phyloP scores from a whole-genome alignment of 1,140 invertebrate species.

The Drosophila fuyamai region DNA sequence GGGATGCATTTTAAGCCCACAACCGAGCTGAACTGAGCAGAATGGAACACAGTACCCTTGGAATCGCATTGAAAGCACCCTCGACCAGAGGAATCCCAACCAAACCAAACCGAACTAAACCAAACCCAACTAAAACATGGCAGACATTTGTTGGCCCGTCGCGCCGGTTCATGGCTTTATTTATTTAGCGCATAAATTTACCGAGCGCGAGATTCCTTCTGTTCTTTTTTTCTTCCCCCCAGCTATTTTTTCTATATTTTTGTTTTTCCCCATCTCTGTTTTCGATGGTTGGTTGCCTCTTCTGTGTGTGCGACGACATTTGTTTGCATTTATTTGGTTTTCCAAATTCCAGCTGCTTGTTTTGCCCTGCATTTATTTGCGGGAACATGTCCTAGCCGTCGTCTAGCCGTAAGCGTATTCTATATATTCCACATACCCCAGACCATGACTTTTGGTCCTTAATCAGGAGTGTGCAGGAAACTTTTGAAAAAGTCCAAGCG shows the following conservation, averaged over 20 bases:
- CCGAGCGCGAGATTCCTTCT: conserved; percentile 59
- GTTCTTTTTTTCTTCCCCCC: conserved; percentile 8
- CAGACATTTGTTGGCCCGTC: conserved; percentile 59
- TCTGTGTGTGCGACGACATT: conserved; percentile 60
- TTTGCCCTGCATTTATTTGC: conserved; percentile 27
- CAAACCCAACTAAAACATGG: conserved; percentile 35
- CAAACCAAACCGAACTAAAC: not conserved
- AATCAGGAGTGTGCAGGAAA: conserved; percentile 18
- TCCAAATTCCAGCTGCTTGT: conserved; percentile 45
- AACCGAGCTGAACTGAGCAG: conserved; percentile 16
- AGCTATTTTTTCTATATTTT: conserved; percentile 34
- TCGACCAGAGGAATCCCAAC: conserved; percentile 8
- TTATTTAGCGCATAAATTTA: conserved; percentile 82
- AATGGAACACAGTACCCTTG: conserved; percentile 14
- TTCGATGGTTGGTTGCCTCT: conserved; percentile 43
- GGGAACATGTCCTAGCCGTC: conserved; percentile 36
- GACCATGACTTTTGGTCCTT: conserved; percentile 11
- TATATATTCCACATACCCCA: conserved; percentile 1
- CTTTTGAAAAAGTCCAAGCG: not conserved
- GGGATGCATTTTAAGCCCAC: conserved; percentile 60
- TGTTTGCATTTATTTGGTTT: conserved; percentile 80
- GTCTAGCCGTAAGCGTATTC: conserved; percentile 67
- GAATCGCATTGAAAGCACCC: conserved; percentile 22
- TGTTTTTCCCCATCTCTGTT: conserved; percentile 32
- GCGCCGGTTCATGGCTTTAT: conserved; percentile 78